Evolutionary conservation across 1,140 invertebrate species (phyloP).

Genomic region (Scaptodrosophila lebanonensis): DNA sequence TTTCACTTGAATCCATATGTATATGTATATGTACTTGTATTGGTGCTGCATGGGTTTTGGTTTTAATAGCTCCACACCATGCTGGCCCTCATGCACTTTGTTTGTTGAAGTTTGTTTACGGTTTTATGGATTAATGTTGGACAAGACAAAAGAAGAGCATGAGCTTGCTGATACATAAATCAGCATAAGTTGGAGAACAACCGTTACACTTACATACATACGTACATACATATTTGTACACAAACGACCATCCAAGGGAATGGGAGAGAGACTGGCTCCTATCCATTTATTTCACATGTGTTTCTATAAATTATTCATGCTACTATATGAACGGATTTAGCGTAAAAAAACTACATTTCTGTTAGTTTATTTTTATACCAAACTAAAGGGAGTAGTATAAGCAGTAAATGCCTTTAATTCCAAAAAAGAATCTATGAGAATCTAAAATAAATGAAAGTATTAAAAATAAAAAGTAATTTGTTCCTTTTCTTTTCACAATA

Average conservation of each 20-base stretch:
- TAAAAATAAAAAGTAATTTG: no score
- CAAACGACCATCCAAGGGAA: background rate
- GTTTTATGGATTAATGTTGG: conserved; percentile 68
- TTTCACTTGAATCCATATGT: no score
- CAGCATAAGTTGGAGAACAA: conserved; percentile 67
- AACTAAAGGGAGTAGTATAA: conserved; percentile 21
- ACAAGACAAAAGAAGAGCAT: conserved; percentile 15
- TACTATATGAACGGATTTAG: no score
- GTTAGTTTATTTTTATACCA: conserved; percentile 8
- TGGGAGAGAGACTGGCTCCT: conserved; percentile 7
- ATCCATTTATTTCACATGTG: conserved; percentile 49
- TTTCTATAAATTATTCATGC: conserved; percentile 56
- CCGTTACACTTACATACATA: conserved; percentile 45
- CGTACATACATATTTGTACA: conserved; percentile 1
- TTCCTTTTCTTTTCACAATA: no score
- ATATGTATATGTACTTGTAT: no score
- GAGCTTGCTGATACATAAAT: conserved; percentile 65
- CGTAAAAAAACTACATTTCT: conserved; percentile 31
- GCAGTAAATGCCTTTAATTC: no score
- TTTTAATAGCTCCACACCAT: conserved; percentile 71
- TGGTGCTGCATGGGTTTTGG: no score
- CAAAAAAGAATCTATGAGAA: no score
- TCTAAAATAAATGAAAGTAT: no score
- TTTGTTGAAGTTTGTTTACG: conserved; percentile 68
- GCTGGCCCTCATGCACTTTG: conserved; percentile 63